Evolutionary conservation across 1,140 invertebrate genomes (phyloP).

Genomic region (Trachymyrmex septentrionalis): DNA sequence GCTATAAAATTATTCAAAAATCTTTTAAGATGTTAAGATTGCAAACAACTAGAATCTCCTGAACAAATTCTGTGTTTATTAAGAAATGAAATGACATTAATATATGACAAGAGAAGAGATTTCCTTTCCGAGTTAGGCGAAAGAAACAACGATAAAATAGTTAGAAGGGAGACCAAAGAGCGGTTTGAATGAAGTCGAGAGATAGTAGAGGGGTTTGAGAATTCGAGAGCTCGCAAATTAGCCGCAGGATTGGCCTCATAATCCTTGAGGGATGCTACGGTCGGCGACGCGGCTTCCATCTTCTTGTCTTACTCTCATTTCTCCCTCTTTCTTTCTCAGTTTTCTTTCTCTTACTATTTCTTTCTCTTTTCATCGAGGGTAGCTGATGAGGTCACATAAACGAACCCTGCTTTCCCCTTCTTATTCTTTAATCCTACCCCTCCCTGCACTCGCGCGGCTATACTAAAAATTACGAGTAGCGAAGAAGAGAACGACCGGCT

Average conservation of each 20-base stretch:
- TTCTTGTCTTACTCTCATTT: constrained; percentile 65
- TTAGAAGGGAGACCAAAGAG: constrained; percentile 49
- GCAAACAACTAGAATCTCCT: background rate
- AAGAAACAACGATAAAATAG: constrained; percentile 66
- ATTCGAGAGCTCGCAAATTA: constrained; percentile 85
- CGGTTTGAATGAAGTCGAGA: constrained; percentile 64
- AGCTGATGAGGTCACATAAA: constrained; percentile 83
- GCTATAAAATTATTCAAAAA: background rate
- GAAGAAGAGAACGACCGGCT: constrained; percentile 49
- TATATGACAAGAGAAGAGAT: background rate
- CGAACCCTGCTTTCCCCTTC: constrained; percentile 81
- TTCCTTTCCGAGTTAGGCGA: constrained; percentile 31
- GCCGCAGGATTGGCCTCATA: constrained; percentile 84
- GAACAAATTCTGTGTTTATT: background rate
- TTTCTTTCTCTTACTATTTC: constrained; percentile 25
- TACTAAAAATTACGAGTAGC: constrained; percentile 82
- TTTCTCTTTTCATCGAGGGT: constrained; percentile 65
- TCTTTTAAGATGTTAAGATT: background rate
- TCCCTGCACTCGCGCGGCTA: constrained; percentile 66
- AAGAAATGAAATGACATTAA: background rate
- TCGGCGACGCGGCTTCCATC: constrained; percentile 68
- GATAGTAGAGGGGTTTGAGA: constrained; percentile 68
- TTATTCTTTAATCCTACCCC: constrained; percentile 86
- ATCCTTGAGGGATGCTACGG: constrained; percentile 83
- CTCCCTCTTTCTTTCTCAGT: constrained; percentile 43